Evolutionary conservation across 2,888 invertebrate species (phyloP), one percentile per base, ranked within the genome.

Genomic region (Diarsia brunnea): DNA sequence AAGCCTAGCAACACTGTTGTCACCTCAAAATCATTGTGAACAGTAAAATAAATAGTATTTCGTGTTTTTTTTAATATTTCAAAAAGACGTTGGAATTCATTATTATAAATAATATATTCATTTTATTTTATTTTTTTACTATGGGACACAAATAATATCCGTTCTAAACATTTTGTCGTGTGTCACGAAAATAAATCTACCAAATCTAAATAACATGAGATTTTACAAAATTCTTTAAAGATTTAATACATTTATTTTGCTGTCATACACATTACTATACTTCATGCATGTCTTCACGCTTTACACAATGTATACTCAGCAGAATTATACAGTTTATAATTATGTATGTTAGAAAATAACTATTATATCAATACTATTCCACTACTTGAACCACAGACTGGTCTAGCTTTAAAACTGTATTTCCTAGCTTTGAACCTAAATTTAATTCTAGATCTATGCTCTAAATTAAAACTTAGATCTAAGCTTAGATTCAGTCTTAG

Each of bases 401-500:
- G 82, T 61, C 60, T 68, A 78, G 70, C 76, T 76, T 76, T 55
- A 65, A 53, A 51, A 49, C 80, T 77, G 55, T 27, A 19, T 74
- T 61, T 43, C 58, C 47, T 76, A 84, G 77, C 73, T 72, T 78
- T 63, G 43, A 65, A 80, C 69, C 78, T 86, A 84, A 75, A 76
- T 69, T 43, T 69, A 75, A 68, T 61, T 21, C 65, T 75, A 73
- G 63, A 60, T 51, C 24, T 67, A 38, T 65, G 82, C 51, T 53
- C 4, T 88, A 85, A 79, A 27, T 87, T 85, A 87, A 89, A 73
- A 91, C 90, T 74, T 87, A 89, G 12, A 19, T 21, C 19, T 61
- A 31, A 12, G 61, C 38, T 19, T 88, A 86, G 79, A n/a, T 87
- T 85, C 87, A 89, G 75, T 92, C 90, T 74, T 87, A 89, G 19